A percentile compares a stretch with the other conserved stretches of the same genome.
These are phyloP conservation scores for Ptyas mucosa DNA, from an alignment of 2,113 vertebrate genomes.

Conservation along the genomic window DNA sequence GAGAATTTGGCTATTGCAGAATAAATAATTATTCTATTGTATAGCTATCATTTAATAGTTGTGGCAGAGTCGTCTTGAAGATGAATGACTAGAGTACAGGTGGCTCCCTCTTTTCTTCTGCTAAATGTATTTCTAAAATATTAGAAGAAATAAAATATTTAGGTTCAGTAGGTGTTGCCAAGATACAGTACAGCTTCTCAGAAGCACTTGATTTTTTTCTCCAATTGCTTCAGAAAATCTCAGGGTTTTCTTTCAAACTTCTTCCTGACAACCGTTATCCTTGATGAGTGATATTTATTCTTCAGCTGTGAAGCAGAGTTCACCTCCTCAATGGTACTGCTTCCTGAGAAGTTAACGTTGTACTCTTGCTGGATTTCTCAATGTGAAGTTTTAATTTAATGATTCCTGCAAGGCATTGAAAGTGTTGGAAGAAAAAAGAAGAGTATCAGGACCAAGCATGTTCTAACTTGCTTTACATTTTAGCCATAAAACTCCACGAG, in stretches of 20 bases:
- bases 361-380: constrained; percentile 87
- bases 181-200: background rate
- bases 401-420: constrained; percentile 91
- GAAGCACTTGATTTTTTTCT: background rate
- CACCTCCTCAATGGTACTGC: constrained; percentile 98
- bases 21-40: background rate
- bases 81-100: background rate
- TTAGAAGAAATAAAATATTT: background rate
- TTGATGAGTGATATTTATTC: constrained; percentile 74
- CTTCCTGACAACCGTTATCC: background rate
- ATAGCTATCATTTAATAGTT: background rate
- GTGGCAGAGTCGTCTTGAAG: no score
- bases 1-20: background rate
- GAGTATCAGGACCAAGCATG: constrained; percentile 84
- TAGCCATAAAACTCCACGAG: constrained; percentile 73
- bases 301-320: constrained; percentile 72
- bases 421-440: constrained; percentile 78
- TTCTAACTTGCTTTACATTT: constrained; percentile 80
- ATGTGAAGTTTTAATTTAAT: constrained; percentile 97
- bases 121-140: background rate
- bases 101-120: background rate
- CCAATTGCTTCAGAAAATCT: background rate
- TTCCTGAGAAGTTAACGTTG: constrained; percentile 97
- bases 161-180: background rate
- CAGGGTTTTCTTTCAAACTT: no score